A percentile compares a stretch with the other conserved stretches of the same genome.
Conservation (phyloP, 2,113 vertebrate species). For the Periophthalmus modestus region DNA sequence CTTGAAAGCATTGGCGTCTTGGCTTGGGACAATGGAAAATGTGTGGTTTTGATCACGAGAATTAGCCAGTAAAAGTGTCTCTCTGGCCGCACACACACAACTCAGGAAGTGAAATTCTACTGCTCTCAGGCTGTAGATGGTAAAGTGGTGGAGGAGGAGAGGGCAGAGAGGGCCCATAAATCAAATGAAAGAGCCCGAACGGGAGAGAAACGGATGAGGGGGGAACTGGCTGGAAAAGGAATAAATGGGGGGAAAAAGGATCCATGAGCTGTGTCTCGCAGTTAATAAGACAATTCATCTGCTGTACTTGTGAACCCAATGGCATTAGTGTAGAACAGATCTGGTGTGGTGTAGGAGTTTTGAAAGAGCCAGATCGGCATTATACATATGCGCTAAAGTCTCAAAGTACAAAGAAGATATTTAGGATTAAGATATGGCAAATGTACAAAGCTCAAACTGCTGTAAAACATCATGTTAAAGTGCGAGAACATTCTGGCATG, state of each 20-base stretch:
- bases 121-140: constrained; percentile 24
- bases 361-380: not conserved
- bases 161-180: constrained; percentile 38
- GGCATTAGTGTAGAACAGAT: not conserved
- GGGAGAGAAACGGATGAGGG: constrained; percentile 24
- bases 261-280: not conserved
- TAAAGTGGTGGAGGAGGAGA: constrained; percentile 16
- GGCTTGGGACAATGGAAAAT: constrained; percentile 67
- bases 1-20: constrained; percentile 57
- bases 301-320: not conserved
- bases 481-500: no score
- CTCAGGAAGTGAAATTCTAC: constrained; percentile 36
- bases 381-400: not conserved
- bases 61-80: constrained; percentile 41
- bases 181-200: constrained; percentile 35
- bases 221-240: not conserved
- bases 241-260: constrained; percentile 3
- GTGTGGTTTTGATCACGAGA: constrained; percentile 60
- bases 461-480: no score
- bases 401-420: not conserved
- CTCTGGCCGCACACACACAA: constrained; percentile 40
- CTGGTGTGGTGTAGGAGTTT: not conserved
- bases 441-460: no score
- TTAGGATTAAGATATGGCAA: no score
- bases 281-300: constrained; percentile 6